These are phyloP conservation scores for Drosophila guanche DNA, from an alignment of 1,140 invertebrate species.

Conservation along the genomic window DNA sequence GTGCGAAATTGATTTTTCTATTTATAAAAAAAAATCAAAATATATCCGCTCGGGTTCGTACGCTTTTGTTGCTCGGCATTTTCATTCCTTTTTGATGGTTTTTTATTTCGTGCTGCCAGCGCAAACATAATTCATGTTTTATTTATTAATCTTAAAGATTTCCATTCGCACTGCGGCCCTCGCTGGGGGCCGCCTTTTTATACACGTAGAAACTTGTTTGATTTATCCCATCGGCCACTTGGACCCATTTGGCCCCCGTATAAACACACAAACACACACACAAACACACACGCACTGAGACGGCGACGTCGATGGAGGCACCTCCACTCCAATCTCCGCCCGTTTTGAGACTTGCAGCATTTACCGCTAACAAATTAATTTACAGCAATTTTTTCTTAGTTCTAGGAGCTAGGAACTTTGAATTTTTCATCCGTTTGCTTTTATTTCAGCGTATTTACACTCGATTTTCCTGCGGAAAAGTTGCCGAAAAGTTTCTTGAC, in stretches of 20 bases:
- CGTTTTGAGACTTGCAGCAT: constrained; percentile 22
- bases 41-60: constrained; percentile 66
- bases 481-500: constrained; percentile 76
- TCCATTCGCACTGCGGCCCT: constrained; percentile 47
- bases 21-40: constrained; percentile 83
- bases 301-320: too few relatives aligned
- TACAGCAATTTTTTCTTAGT: constrained; percentile 47
- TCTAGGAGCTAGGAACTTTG: constrained; percentile 67
- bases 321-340: too few relatives aligned
- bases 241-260: constrained; percentile 45
- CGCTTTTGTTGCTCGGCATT: constrained; percentile 36
- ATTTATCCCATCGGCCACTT: constrained; percentile 72
- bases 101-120: constrained; percentile 67
- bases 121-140: constrained; percentile 79
- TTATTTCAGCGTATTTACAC: constrained; percentile 66
- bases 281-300: constrained; percentile 7
- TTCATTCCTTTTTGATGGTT: constrained; percentile 52
- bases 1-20: constrained; percentile 82
- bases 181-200: constrained; percentile 23
- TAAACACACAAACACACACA: constrained; percentile 26
- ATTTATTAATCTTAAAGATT: constrained; percentile 64
- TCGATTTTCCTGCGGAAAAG: constrained; percentile 70
- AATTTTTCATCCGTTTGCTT: constrained; percentile 9
- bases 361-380: constrained; percentile 63
- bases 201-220: constrained; percentile 71